These are phyloP conservation scores for Muscicapa comitata DNA, from an alignment of 2,797 vertebrate species.

Conservation along the genomic window DNA sequence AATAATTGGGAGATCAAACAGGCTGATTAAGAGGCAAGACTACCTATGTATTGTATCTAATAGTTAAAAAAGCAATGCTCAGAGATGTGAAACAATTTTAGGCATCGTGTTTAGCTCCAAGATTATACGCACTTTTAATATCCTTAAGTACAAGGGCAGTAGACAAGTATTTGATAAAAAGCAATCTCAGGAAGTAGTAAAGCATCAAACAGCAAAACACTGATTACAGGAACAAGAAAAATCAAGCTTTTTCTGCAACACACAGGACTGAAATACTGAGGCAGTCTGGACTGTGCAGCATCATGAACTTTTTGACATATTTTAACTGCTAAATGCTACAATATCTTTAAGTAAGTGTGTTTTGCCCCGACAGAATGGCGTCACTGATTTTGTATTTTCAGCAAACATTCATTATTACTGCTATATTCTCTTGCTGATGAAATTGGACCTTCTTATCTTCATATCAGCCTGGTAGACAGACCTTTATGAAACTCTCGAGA, in stretches of 20 bases:
- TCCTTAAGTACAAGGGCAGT: neutral
- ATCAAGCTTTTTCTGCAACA: neutral
- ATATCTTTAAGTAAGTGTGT: neutral
- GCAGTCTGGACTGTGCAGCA: neutral
- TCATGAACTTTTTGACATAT: neutral
- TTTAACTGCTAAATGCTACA: neutral
- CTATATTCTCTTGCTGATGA: neutral
- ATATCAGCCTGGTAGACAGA: accelerated
- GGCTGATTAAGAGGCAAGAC: neutral
- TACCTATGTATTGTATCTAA: neutral
- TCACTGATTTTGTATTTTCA: neutral
- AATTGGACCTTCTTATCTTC: neutral
- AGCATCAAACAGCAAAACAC: neutral
- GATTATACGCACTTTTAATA: neutral
- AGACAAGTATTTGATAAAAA: neutral
- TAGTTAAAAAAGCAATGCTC: neutral
- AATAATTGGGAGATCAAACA: neutral
- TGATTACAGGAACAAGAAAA: neutral
- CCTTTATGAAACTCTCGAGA: neutral
- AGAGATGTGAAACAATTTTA: neutral
- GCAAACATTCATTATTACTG: neutral
- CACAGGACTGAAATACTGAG: neutral
- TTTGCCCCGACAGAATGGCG: neutral
- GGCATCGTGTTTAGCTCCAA: neutral
- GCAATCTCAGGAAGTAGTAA: neutral